Evolutionary conservation across 2,888 invertebrate species (phyloP).

Genomic region (Ischnura elegans): DNA sequence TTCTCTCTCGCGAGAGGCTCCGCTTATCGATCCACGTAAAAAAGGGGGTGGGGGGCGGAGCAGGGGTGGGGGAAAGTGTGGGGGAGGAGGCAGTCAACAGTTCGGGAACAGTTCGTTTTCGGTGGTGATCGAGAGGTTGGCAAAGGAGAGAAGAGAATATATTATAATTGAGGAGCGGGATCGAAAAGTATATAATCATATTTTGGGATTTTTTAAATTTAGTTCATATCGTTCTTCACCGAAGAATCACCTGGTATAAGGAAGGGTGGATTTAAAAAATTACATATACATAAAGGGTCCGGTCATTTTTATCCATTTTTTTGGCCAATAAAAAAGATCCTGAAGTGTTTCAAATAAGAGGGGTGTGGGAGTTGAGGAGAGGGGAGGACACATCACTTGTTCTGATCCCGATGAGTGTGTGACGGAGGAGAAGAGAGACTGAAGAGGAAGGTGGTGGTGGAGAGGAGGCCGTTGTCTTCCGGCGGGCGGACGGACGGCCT

Average conservation of each 20-base stretch:
- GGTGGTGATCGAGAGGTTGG: constrained; percentile 3
- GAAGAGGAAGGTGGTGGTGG: neutral
- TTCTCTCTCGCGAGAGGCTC: constrained; percentile 25
- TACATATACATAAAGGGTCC: too few species aligned
- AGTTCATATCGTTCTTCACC: neutral
- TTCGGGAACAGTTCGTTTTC: constrained; percentile 33
- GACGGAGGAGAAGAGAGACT: neutral
- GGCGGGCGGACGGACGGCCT: neutral
- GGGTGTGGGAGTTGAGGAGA: neutral
- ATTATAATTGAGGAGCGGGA: neutral
- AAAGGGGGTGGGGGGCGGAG: neutral
- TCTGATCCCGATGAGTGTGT: neutral
- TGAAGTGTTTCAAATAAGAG: constrained; percentile 3
- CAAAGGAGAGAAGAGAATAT: neutral
- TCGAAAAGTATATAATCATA: too few species aligned
- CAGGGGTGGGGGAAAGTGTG: neutral
- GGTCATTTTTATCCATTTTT: neutral
- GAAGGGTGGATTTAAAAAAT: neutral
- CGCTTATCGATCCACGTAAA: constrained; percentile 31
- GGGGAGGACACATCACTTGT: neutral
- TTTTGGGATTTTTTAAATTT: neutral
- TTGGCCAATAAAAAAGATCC: too few species aligned
- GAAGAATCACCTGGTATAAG: neutral
- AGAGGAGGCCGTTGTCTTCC: neutral
- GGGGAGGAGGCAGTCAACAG: constrained; percentile 9